phyloP scores from a whole-genome alignment of 64 coral and sea anemone species.

The Platygyra sinensis region DNA sequence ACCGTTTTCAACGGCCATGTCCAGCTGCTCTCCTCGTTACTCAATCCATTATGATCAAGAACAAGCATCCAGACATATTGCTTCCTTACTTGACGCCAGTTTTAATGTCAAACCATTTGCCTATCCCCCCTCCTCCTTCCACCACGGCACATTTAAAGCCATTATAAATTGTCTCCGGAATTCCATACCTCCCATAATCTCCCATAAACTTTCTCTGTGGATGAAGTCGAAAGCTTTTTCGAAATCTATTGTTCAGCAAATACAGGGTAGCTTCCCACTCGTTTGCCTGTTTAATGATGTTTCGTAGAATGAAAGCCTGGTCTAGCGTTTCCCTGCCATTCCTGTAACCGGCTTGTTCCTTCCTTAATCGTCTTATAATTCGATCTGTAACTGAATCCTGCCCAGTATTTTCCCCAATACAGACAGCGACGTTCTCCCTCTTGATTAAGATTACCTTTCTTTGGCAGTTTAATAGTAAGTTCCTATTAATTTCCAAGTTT shows the following conservation, averaged over 20 bases:
- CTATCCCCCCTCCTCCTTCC: background rate
- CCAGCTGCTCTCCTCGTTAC: conserved; percentile 18
- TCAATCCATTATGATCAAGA: conserved; percentile 41
- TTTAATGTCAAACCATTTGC: conserved; percentile 1
- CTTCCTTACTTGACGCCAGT: conserved; percentile 34
- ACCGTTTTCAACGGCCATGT: background rate
- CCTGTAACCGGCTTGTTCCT: conserved; percentile 38
- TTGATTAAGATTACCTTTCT: conserved; percentile 43
- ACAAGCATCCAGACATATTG: conserved; percentile 24
- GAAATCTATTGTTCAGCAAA: background rate
- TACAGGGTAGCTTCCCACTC: conserved; percentile 5
- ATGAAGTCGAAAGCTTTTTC: background rate
- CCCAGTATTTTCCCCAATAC: conserved; percentile 3
- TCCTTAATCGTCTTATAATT: background rate
- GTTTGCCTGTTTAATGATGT: background rate
- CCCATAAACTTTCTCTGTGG: background rate
- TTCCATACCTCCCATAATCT: conserved; percentile 4
- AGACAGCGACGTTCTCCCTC: conserved; percentile 21
- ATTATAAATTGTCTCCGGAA: background rate
- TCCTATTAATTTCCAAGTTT: conserved; percentile 12
- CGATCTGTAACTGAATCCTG: conserved; percentile 9
- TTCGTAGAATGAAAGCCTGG: conserved; percentile 3
- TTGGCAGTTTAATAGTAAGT: conserved; percentile 28
- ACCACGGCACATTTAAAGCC: background rate
- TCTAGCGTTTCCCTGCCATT: conserved; percentile 11